Conservation (phyloP, 2,888 invertebrate species). For the Julus scanicus region DNA sequence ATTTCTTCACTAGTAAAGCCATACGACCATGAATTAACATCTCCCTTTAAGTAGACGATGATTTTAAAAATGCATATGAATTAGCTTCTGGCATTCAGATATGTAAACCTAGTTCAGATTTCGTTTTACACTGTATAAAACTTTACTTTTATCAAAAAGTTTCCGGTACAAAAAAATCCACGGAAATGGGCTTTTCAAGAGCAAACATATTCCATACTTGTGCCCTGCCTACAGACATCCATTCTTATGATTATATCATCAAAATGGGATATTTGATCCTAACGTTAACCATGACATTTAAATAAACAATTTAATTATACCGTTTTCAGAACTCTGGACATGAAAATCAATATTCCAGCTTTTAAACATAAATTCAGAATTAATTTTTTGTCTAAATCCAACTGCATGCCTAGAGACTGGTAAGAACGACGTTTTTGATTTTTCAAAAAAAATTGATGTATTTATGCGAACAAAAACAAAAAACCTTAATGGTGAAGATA, state of each 20-base stretch:
- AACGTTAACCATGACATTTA: background rate
- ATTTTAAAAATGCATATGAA: too few species aligned
- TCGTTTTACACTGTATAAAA: too few species aligned
- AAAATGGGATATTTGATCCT: background rate
- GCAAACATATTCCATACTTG: background rate
- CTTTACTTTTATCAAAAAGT: background rate
- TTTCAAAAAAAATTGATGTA: background rate
- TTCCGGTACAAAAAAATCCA: background rate
- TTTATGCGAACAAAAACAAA: background rate
- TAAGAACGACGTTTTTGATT: background rate
- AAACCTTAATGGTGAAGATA: background rate
- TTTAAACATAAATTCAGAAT: background rate
- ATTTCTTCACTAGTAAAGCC: too few species aligned
- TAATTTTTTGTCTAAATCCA: background rate
- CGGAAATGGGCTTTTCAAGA: background rate
- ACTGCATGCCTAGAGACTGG: background rate
- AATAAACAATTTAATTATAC: background rate
- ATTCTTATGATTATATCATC: background rate
- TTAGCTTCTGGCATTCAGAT: too few species aligned
- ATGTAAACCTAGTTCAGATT: too few species aligned
- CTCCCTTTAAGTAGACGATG: too few species aligned
- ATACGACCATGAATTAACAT: too few species aligned
- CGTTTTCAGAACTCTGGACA: background rate
- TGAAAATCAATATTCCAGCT: background rate
- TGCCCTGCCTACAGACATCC: background rate